Percentiles rank a stretch among this genome's conserved stretches.
Conservation (phyloP, 2,888 invertebrate genomes). For the Adelphocoris suturalis region DNA sequence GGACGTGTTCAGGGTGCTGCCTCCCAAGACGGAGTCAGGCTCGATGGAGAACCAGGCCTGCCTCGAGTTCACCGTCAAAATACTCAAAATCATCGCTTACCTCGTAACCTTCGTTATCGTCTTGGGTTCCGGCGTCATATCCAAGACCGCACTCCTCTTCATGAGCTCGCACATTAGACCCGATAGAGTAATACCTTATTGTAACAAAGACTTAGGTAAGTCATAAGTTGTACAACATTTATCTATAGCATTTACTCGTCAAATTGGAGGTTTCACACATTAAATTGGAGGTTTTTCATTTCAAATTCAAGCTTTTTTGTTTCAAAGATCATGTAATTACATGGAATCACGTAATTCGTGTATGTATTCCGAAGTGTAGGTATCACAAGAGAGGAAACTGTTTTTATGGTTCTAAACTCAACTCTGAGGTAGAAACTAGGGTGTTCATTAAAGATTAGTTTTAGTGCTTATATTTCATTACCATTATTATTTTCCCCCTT, state of each 20-base stretch:
- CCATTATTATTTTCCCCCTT: background rate
- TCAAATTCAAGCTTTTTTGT: too few relatives aligned
- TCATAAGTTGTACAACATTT: constrained; percentile 11
- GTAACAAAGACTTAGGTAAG: constrained; percentile 91
- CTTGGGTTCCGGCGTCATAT: constrained; percentile 90
- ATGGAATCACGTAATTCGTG: too few relatives aligned
- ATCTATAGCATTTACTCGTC: too few relatives aligned
- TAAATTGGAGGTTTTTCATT: too few relatives aligned
- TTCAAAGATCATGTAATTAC: too few relatives aligned
- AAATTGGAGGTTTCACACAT: too few relatives aligned
- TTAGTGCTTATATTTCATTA: too few relatives aligned
- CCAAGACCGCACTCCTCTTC: constrained; percentile 92
- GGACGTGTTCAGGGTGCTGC: constrained; percentile 97
- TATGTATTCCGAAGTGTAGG: too few relatives aligned
- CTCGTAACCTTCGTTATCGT: constrained; percentile 91
- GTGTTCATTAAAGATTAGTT: too few relatives aligned
- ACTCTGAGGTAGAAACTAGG: too few relatives aligned
- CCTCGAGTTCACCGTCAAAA: constrained; percentile 90
- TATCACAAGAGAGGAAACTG: too few relatives aligned
- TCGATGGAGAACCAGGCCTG: constrained; percentile 94
- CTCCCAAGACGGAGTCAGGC: constrained; percentile 92
- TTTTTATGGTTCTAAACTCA: too few relatives aligned
- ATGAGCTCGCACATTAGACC: constrained; percentile 94
- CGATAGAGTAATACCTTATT: constrained; percentile 88
- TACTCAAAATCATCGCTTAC: constrained; percentile 91